These are phyloP conservation scores for Mylabris sibirica DNA, from an alignment of 2,888 invertebrate species.

Conservation along the genomic window DNA sequence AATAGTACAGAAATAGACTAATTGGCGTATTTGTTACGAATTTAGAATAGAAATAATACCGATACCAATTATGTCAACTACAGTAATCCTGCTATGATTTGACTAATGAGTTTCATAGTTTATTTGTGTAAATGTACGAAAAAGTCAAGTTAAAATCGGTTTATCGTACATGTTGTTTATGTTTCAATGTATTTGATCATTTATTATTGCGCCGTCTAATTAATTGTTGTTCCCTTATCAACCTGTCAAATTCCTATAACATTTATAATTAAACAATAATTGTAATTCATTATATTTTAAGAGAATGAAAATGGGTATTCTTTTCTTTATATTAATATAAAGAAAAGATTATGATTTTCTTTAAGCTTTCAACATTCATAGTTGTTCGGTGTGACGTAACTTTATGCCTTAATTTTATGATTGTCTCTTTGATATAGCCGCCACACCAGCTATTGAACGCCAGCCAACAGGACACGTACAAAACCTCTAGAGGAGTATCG, in stretches of 20 bases:
- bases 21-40: no score
- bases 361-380: slow-evolving; percentile 1
- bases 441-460: slow-evolving; percentile 4
- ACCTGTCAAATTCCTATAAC: not conserved
- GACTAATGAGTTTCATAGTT: no score
- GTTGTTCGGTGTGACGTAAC: slow-evolving; percentile 9
- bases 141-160: not conserved
- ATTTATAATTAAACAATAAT: slow-evolving; percentile 2
- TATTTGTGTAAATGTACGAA: no score
- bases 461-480: not conserved
- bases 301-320: no score
- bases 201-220: slow-evolving; percentile 2
- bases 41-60: no score
- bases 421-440: slow-evolving; percentile 10
- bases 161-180: not conserved
- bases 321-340: not conserved
- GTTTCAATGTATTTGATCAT: not conserved
- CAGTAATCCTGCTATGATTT: no score
- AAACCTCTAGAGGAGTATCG: not conserved
- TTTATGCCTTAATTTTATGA: slow-evolving; percentile 12
- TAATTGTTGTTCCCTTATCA: slow-evolving; percentile 12
- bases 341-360: slow-evolving; percentile 1
- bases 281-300: not conserved
- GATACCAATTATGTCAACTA: no score
- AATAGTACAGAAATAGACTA: no score